Percentiles rank a stretch among this genome's conserved stretches.
Conservation (phyloP, 2,888 invertebrate genomes). For the Hypercompe scribonia region DNA sequence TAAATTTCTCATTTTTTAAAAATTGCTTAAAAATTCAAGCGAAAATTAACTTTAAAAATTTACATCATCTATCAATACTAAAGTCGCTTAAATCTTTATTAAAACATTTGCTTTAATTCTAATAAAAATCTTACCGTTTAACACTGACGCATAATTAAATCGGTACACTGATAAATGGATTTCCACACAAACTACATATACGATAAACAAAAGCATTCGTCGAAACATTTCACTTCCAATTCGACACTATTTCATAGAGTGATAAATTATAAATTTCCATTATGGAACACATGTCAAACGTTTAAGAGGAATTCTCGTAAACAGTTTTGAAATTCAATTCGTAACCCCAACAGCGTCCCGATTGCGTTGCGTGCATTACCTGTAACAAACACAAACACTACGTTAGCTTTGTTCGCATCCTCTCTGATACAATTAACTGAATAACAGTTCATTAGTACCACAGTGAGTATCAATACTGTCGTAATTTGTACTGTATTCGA, state of each 20-base stretch:
- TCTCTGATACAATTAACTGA: conserved; percentile 39
- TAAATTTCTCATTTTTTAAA: too few relatives aligned
- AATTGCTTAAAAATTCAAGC: too few relatives aligned
- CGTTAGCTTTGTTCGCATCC: conserved; percentile 40
- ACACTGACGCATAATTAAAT: neutral
- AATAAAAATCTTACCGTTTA: neutral
- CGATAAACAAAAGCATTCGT: neutral
- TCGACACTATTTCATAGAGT: neutral
- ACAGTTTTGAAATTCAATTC: conserved; percentile 24
- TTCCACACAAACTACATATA: neutral
- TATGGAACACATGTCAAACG: conserved; percentile 3
- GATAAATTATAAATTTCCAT: conserved; percentile 6
- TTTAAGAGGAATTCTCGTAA: neutral
- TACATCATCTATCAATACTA: too few relatives aligned
- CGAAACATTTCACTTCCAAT: conserved; percentile 1
- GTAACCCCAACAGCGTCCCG: neutral
- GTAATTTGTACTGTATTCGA: conserved; percentile 33
- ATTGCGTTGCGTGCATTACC: conserved; percentile 40
- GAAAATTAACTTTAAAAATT: too few relatives aligned
- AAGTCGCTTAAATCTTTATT: too few relatives aligned
- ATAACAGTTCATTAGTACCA: conserved; percentile 48
- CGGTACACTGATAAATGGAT: neutral
- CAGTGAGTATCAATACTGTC: conserved; percentile 42
- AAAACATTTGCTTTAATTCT: neutral
- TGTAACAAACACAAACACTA: conserved; percentile 51